Evolutionary conservation across 2,888 invertebrate genomes (phyloP), one percentile per base, ranked within the genome.

Genomic region (Spilosoma lubricipeda): DNA sequence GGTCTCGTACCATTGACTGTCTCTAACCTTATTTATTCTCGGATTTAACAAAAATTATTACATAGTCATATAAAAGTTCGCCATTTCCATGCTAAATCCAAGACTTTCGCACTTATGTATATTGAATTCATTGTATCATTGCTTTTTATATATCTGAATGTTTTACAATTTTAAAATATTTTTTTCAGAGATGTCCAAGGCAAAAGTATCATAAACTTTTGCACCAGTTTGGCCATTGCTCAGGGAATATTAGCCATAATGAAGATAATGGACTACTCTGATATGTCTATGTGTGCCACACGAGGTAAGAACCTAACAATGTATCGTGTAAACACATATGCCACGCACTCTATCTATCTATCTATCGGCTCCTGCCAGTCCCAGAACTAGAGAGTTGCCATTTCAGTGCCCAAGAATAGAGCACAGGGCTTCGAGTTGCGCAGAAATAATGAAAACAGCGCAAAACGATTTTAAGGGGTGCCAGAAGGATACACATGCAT

Each of bases 191-290:
- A 95, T 80, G 85, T 95, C 27, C 92, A 91, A 78, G 95, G 95
- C 23, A 94, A 93, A 76, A 94, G 94, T 76, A 88, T 95, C 20
- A 90, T 93, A 27, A 92, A 91, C 79, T 91, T 94, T 71, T 93
- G 94, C 74, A 73, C 76, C 0, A 92, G 92, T 74, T 86, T 93
- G 30, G 91, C 89, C 0, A 79, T 92, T 9, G 93, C 91, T 2
- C 83, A 93, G 33, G 81, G 83, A 36, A 83, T 93, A 71, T 77
- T 94, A 59, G 78, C 87, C 3, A 88, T 90, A 15, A 89, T 93
- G 86, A 92, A 91, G 70, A 79, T 93, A 3, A 86, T 90, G 78
- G 23, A 74, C 15, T 93, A 93, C 72, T 74, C 80, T 0, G 86
- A 93, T 48, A 92, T 94, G 91, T 82, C 80, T 0, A 77, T 91